Conservation (phyloP, 2,888 invertebrate species). For the Parnassius apollo region DNA sequence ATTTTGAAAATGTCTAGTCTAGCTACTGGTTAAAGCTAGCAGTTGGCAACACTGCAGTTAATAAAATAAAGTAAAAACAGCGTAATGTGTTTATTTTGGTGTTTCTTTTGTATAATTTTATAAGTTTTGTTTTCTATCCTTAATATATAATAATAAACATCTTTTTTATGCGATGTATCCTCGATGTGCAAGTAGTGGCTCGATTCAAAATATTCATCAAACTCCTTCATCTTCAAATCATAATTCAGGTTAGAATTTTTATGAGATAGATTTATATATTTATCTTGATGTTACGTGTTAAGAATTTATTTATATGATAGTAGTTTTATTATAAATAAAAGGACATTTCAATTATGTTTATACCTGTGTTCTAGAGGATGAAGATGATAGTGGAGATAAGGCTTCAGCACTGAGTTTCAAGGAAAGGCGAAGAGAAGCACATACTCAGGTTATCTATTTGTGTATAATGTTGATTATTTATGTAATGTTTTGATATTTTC, state of each 20-base stretch:
- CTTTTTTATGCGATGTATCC: conserved; percentile 77
- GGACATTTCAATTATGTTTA: not conserved
- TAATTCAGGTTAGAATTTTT: conserved; percentile 83
- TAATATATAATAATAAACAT: conserved; percentile 4
- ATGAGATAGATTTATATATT: too few relatives aligned
- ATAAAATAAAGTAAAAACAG: not conserved
- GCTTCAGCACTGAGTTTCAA: conserved; percentile 90
- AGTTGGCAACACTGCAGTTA: too few relatives aligned
- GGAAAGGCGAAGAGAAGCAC: conserved; percentile 95
- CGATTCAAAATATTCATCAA: conserved; percentile 87
- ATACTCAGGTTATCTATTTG: conserved; percentile 82
- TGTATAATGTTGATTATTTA: not conserved
- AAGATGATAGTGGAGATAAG: conserved; percentile 83
- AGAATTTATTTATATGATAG: too few relatives aligned
- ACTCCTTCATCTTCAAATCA: conserved; percentile 90
- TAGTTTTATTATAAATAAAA: too few relatives aligned
- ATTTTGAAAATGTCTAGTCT: too few relatives aligned
- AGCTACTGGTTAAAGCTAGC: too few relatives aligned
- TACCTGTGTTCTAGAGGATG: conserved; percentile 71
- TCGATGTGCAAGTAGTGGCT: conserved; percentile 88
- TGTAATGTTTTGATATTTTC: too few relatives aligned
- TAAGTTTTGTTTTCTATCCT: conserved; percentile 11
- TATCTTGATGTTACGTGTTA: too few relatives aligned
- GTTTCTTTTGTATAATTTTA: conserved; percentile 2
- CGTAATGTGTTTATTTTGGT: conserved; percentile 2